A percentile compares a stretch with the other conserved stretches of the same genome.
Conservation (phyloP, 2,888 invertebrate species). For the Ectemnius continuus region DNA sequence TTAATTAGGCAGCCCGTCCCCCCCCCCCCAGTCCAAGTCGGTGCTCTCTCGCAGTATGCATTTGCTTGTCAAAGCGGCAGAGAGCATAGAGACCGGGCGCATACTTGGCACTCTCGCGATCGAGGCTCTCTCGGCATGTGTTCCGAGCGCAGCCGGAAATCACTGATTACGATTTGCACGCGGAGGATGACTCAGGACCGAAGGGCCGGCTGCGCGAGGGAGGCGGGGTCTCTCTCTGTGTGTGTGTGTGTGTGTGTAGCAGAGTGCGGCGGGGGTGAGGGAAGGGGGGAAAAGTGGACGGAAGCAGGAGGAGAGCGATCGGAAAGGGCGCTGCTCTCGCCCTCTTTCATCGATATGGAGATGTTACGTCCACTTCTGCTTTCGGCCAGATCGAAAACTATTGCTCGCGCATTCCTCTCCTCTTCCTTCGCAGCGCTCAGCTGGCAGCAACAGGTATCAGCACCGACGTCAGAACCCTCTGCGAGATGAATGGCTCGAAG, state of each 20-base stretch:
- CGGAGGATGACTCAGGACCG: neutral
- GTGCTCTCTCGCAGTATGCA: too few relatives aligned
- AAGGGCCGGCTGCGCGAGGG: too few relatives aligned
- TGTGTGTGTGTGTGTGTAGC: too few relatives aligned
- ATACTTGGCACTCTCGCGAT: neutral
- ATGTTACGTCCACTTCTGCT: neutral
- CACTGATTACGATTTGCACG: constrained; percentile 9
- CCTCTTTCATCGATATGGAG: too few relatives aligned
- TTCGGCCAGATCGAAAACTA: constrained; percentile 10
- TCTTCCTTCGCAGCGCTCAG: constrained; percentile 46
- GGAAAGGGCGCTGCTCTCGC: neutral
- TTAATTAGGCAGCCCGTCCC: too few relatives aligned
- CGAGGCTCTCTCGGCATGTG: neutral
- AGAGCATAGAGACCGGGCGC: too few relatives aligned
- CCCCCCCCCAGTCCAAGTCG: too few relatives aligned
- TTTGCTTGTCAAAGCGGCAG: too few relatives aligned
- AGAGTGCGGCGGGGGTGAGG: neutral
- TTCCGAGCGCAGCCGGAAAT: constrained; percentile 5
- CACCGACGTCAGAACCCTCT: constrained; percentile 61
- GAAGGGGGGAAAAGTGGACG: neutral
- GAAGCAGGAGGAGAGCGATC: constrained; percentile 5
- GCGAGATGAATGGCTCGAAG: constrained; percentile 48
- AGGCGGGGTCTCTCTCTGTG: too few relatives aligned
- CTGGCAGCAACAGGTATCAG: constrained; percentile 66
- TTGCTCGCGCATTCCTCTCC: constrained; percentile 28